Conservation (phyloP, 1,140 invertebrate species). For the Rhopalosiphum padi region DNA sequence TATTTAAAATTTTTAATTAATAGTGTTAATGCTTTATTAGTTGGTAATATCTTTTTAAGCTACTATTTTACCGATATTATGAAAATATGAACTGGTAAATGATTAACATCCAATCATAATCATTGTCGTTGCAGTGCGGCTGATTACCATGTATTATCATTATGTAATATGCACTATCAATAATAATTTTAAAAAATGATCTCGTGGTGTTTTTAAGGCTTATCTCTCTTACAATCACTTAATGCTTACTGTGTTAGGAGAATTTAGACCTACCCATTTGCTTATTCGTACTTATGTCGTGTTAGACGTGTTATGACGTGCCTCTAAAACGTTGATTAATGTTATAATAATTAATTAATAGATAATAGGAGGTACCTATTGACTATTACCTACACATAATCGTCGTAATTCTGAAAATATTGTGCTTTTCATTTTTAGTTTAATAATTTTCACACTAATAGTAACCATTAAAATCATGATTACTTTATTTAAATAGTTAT, state of each 20-base stretch:
- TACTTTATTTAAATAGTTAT: background rate
- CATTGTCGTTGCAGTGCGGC: background rate
- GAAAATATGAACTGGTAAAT: background rate
- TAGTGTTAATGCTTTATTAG: background rate
- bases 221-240: background rate
- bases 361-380: background rate
- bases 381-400: background rate
- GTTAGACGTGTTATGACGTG: background rate
- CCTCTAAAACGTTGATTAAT: background rate
- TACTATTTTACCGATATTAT: background rate
- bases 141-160: background rate
- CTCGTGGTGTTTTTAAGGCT: constrained; percentile 15
- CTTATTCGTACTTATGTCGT: background rate
- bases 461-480: background rate
- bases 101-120: background rate
- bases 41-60: background rate
- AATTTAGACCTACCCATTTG: background rate
- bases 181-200: background rate
- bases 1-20: background rate
- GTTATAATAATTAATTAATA: background rate
- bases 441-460: background rate
- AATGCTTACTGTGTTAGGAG: background rate
- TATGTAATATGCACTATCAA: background rate
- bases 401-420: background rate
- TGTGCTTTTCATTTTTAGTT: background rate